These are phyloP conservation scores for Pocillopora grandis DNA, from an alignment of 92 coral and sea anemone species.

Conservation along the genomic window DNA sequence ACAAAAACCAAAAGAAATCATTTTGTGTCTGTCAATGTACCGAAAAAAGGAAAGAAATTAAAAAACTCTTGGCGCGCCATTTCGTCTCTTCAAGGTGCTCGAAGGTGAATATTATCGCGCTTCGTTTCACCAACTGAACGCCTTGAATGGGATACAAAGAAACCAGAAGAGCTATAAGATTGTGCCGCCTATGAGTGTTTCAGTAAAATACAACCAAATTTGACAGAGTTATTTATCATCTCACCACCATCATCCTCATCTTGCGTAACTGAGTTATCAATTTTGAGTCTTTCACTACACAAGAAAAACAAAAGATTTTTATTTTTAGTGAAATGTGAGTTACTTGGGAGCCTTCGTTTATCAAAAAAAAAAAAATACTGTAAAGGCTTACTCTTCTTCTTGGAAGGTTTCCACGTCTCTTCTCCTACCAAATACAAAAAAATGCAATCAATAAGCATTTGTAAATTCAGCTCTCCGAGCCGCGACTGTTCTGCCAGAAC, in stretches of 20 bases:
- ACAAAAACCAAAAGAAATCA: too few relatives aligned
- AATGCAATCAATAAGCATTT: neutral
- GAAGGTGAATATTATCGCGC: too few relatives aligned
- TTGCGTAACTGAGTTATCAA: slow-evolving; percentile 64
- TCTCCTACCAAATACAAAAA: slow-evolving; percentile 31
- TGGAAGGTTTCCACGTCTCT: slow-evolving; percentile 78
- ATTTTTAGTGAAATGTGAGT: neutral
- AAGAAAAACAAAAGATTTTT: neutral
- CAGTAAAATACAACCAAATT: neutral
- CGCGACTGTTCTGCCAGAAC: too few relatives aligned
- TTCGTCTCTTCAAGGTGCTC: too few relatives aligned
- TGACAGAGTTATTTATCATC: neutral
- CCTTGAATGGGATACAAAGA: too few relatives aligned
- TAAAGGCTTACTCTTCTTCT: slow-evolving; percentile 77
- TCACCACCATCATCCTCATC: slow-evolving; percentile 77
- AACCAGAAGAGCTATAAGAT: too few relatives aligned
- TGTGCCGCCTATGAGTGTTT: too few relatives aligned
- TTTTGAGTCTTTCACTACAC: slow-evolving; percentile 87
- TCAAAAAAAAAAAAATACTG: neutral
- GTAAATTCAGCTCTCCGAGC: neutral
- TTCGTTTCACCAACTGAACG: too few relatives aligned
- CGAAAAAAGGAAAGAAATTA: too few relatives aligned
- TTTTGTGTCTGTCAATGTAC: too few relatives aligned
- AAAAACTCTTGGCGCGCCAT: too few relatives aligned
- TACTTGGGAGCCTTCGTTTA: too few relatives aligned